A percentile compares a stretch with the other conserved stretches of the same genome.
phyloP scores from a whole-genome alignment of 2,797 vertebrate genomes.

The Taeniopygia guttata region DNA sequence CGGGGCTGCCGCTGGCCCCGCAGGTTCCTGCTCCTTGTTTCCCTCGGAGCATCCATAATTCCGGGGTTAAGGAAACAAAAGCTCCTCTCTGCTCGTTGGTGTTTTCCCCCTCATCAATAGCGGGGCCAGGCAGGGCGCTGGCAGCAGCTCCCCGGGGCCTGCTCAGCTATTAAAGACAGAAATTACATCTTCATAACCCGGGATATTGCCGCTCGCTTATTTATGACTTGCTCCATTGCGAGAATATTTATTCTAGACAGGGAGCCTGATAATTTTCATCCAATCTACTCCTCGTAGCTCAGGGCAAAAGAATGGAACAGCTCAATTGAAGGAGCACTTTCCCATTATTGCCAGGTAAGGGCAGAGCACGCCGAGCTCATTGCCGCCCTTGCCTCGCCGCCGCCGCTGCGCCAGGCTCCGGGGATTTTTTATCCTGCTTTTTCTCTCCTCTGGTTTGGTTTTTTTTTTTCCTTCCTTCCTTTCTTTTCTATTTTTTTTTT shows the following conservation, averaged over 20 bases:
- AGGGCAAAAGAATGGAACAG: conserved; percentile 77
- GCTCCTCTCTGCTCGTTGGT: conserved; percentile 48
- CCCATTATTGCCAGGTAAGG: conserved; percentile 82
- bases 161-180: conserved; percentile 88
- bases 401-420: not conserved
- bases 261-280: conserved; percentile 85
- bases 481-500: not conserved
- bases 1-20: not conserved
- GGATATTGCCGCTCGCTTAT: conserved; percentile 96
- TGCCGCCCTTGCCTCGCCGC: conserved; percentile 71
- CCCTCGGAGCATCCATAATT: conserved; percentile 2
- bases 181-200: conserved; percentile 95
- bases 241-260: conserved; percentile 83
- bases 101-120: conserved; percentile 76
- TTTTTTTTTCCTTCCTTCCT: not conserved
- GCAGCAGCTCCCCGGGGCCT: conserved; percentile 83
- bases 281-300: conserved; percentile 83
- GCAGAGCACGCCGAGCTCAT: conserved; percentile 72
- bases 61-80: conserved; percentile 74
- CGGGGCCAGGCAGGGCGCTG: conserved; percentile 83
- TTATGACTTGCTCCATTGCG: conserved; percentile 89
- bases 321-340: conserved; percentile 82
- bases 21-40: not conserved
- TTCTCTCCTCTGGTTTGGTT: not conserved
- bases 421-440: not conserved